Base-by-base conservation (phyloP, 2,888 invertebrate genomes). In the Lottia scabra region DNA sequence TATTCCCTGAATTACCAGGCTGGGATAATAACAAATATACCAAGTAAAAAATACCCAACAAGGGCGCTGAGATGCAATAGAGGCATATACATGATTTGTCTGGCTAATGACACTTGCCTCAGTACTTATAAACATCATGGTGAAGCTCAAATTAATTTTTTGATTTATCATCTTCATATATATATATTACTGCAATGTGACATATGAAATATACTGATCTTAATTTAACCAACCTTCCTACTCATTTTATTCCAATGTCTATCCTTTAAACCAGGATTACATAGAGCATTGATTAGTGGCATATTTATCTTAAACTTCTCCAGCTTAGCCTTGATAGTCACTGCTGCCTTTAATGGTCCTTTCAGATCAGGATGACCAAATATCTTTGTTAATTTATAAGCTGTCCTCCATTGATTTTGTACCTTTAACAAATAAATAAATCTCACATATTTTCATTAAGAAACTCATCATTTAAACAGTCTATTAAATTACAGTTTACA, bases 231-330 rank as follows among this genome's bases (percentile, higher is more conserved):
- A 63, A 88, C 88, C 84, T 88, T 87, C 74, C 85, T 84, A 73
- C 83, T 87, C 87, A 89, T 89, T 83, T 85, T 82, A 46, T 85
- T 80, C 89, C 89, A 89, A 77, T 89, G 89, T 30, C 89, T 80
- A 68, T 86, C 78, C 77, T 89, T 89, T 72, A 89, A 87, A 46
- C 89, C 89, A 6, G 88, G 88, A 74, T 88, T 88, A 80, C 89
- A 89, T 44, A 89, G 80, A 16, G 86, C 85, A 69, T 84, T 85
- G 67, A 89, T 88, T 6, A 87, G 84, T 1, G 89, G 89, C 84
- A 89, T 85, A 80, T 89, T 87, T 68, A 88, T 88, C 80, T 87
- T 87, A 80, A 89, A 89, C 75, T 87, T 88, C 81, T 89, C 88
- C 68, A 89, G 82, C 67, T 85, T 87, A 38, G 84, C 83, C 74